Evolutionary conservation across 1,140 invertebrate species (phyloP).

Genomic region (Aradophagus sp.): DNA sequence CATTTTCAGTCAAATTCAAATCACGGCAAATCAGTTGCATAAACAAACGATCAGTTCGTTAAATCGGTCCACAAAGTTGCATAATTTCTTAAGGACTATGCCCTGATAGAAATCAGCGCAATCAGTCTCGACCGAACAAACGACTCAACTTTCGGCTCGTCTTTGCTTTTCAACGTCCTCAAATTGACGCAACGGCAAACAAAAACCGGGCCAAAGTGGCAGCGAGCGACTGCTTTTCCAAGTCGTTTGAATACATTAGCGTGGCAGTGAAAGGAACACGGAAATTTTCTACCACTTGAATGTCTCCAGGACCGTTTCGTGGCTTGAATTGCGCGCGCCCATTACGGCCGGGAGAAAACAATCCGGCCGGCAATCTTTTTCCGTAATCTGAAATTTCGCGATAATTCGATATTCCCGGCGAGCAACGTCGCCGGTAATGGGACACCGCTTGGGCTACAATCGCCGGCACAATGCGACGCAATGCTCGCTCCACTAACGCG

Average conservation of each 20-base stretch:
- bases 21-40: no score
- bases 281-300: slow-evolving; percentile 47
- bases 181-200: no score
- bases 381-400: slow-evolving; percentile 49
- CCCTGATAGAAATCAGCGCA: no score
- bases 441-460: slow-evolving; percentile 59
- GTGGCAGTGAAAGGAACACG: slow-evolving; percentile 45
- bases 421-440: slow-evolving; percentile 61
- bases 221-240: slow-evolving; percentile 41
- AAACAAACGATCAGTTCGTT: no score
- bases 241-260: slow-evolving; percentile 35
- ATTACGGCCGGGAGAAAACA: slow-evolving; percentile 52
- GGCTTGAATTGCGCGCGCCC: slow-evolving; percentile 32
- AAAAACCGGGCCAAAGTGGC: no score
- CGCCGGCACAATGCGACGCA: slow-evolving; percentile 26
- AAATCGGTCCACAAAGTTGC: no score
- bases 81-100: no score
- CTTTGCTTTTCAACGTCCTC: no score
- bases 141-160: no score
- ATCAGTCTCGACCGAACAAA: no score
- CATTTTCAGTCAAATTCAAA: no score
- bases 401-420: slow-evolving; percentile 42
- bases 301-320: slow-evolving; percentile 40
- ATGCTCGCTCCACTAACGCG: slow-evolving; percentile 21
- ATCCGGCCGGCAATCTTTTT: slow-evolving; percentile 42